These are phyloP conservation scores for Connochaetes taurinus DNA, from an alignment of 2,113 vertebrate genomes.

Conservation along the genomic window DNA sequence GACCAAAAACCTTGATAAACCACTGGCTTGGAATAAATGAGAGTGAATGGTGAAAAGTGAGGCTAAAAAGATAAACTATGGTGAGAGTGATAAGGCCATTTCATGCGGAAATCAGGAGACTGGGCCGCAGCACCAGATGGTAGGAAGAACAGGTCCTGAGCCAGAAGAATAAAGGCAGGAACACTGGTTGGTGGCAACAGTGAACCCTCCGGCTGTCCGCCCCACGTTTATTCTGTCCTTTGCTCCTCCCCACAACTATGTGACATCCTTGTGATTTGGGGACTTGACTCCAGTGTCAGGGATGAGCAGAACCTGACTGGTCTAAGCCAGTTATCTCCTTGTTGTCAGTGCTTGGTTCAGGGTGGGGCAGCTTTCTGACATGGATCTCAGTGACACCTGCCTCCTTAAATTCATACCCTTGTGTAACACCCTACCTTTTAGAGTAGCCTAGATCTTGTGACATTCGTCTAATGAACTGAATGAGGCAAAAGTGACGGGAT, in stretches of 20 bases:
- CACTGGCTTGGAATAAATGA: neutral
- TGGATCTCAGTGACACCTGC: neutral
- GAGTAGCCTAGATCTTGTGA: neutral
- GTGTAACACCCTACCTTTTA: neutral
- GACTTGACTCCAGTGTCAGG: neutral
- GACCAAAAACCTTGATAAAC: neutral
- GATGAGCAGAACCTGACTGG: neutral
- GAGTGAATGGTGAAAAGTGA: neutral
- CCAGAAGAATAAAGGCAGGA: neutral
- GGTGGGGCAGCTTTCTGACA: neutral
- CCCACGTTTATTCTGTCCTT: neutral
- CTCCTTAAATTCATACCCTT: neutral
- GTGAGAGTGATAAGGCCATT: neutral
- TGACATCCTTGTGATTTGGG: neutral
- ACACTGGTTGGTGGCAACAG: neutral
- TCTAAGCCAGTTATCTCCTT: neutral
- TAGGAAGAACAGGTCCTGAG: neutral
- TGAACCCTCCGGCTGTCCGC: too few species aligned
- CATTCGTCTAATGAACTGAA: neutral
- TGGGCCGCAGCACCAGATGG: neutral
- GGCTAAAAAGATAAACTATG: neutral
- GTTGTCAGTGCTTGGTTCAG: neutral
- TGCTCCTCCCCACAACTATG: neutral
- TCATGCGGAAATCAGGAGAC: neutral
- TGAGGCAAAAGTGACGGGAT: neutral